Conservation (phyloP, 2,888 invertebrate genomes). For the Sminthurides aquaticus region DNA sequence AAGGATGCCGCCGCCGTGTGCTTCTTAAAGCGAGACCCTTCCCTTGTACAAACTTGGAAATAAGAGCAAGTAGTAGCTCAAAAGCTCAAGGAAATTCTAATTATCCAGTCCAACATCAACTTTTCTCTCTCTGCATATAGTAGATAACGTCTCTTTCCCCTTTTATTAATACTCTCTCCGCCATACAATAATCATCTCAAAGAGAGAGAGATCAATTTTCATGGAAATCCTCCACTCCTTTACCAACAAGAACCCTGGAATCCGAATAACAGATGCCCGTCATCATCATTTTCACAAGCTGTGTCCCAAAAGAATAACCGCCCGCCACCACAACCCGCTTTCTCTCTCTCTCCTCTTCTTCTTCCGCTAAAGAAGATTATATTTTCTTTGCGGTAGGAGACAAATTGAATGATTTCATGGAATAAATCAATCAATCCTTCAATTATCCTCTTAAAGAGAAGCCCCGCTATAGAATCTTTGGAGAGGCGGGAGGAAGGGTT, state of each 20-base stretch:
- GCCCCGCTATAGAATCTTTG: no score
- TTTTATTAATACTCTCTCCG: not conserved
- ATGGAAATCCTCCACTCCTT: not conserved
- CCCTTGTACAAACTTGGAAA: no score
- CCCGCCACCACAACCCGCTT: not conserved
- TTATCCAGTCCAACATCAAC: no score
- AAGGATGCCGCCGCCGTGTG: slow-evolving; percentile 36
- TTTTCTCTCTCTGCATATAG: no score
- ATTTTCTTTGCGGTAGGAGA: no score
- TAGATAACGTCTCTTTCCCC: not conserved
- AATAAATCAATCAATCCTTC: not conserved
- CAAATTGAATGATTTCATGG: not conserved
- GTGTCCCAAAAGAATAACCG: not conserved
- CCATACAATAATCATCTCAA: not conserved
- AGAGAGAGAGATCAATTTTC: not conserved
- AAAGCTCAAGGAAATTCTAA: not conserved
- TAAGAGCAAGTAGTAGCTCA: not conserved
- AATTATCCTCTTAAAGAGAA: not conserved
- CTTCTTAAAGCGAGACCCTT: not conserved
- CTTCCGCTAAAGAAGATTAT: no score
- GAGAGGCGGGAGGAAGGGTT: no score
- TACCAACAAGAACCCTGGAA: no score
- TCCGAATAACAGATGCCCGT: not conserved
- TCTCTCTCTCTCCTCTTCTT: not conserved
- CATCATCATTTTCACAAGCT: no score